A percentile compares a stretch with the other conserved stretches of the same genome.
phyloP scores from a whole-genome alignment of 2,113 vertebrate species.

The Cryptomyrus ogoouensis region DNA sequence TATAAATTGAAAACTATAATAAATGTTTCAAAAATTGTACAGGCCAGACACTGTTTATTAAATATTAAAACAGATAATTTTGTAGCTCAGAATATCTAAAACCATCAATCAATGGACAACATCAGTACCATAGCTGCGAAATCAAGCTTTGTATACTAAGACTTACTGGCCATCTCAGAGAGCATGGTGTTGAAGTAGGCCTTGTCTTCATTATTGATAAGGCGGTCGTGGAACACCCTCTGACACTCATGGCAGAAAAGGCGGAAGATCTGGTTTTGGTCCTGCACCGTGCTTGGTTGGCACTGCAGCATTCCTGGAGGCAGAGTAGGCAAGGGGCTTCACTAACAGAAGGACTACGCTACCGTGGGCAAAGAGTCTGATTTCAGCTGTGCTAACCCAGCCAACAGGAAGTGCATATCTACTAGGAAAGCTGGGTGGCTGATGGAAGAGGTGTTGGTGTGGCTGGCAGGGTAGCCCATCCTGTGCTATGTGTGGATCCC shows the following conservation, averaged over 20 bases:
- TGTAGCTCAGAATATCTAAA: background rate
- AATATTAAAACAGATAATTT: background rate
- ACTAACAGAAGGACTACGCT: background rate
- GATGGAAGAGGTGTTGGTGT: background rate
- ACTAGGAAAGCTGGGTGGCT: background rate
- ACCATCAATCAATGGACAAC: background rate
- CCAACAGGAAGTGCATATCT: background rate
- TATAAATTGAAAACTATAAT: background rate
- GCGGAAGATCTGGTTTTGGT: slow-evolving; percentile 71
- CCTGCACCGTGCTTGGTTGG: slow-evolving; percentile 61
- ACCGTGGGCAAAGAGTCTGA: background rate
- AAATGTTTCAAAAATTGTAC: background rate
- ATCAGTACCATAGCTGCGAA: background rate
- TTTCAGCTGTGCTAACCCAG: background rate
- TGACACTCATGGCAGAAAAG: slow-evolving; percentile 77
- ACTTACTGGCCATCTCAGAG: slow-evolving; percentile 74
- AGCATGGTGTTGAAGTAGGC: slow-evolving; percentile 71
- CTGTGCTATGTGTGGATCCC: too few relatives aligned
- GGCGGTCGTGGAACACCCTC: slow-evolving; percentile 73
- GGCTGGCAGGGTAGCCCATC: background rate
- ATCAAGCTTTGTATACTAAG: background rate
- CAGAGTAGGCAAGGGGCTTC: background rate
- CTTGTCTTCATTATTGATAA: slow-evolving; percentile 76
- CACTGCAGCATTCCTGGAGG: slow-evolving; percentile 69
- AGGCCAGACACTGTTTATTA: background rate